Base-by-base conservation (phyloP, 2,888 invertebrate genomes). In the Mermis nigrescens region DNA sequence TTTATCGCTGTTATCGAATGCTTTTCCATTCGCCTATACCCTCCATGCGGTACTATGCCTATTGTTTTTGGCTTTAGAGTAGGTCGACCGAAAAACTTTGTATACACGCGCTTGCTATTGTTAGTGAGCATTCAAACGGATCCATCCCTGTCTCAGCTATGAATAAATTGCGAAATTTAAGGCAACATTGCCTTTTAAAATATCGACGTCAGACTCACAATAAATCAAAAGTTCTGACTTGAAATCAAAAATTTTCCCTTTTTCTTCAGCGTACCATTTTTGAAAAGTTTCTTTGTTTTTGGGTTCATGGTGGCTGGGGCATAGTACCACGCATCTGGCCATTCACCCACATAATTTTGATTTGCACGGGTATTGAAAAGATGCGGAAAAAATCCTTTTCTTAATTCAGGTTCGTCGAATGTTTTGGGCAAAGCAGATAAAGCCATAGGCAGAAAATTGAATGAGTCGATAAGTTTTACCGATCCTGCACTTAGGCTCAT, bases 191-290 rank as follows among this genome's bases (percentile, higher is more conserved):
- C 22, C 53, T 24, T 46, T 31, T 24, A 62, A 46, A 32, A 64
- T 59, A 1, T 32, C 12, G 2, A 66, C 64, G 57, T 66, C 66
- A 1, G 48, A 56, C 2, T 27, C 27, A 55, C 66, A 67, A 46
- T 65, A 67, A 24, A 59, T 58, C 2, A 24, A 45, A 12, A 66
- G 57, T 46, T 67, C 64, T n/a, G 59, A 46, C 46, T 59, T 31
- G 57, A 66, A 64, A 60, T 66, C 57, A 51, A n/a, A n/a, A n/a
- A n/a, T n/a, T n/a, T n/a, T n/a, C n/a, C n/a, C n/a, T n/a, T n/a
- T n/a, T n/a, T n/a, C n/a, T n/a, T n/a, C n/a, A n/a, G n/a, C n/a
- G n/a, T n/a, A n/a, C n/a, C n/a, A n/a, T n/a, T n/a, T n/a, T n/a
- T n/a, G n/a, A n/a, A n/a, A n/a, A n/a, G n/a, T n/a, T n/a, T n/a